These are phyloP conservation scores for Ophion obscuratus DNA, from an alignment of 2,888 invertebrate species.

Conservation along the genomic window DNA sequence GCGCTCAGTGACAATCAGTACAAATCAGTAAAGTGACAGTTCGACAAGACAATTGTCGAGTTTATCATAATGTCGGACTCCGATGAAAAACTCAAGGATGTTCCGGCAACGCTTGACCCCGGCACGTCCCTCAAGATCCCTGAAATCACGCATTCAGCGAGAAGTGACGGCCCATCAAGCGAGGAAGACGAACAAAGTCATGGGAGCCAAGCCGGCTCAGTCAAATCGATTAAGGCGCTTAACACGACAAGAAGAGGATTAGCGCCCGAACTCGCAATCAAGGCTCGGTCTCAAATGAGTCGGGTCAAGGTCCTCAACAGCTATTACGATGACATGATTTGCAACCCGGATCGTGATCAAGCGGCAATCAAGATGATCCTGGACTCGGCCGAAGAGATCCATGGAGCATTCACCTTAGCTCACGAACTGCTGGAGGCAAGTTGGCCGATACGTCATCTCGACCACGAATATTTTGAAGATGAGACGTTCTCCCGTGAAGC, in stretches of 20 bases:
- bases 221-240: background rate
- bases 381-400: background rate
- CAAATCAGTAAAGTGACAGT: too few species aligned
- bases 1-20: too few species aligned
- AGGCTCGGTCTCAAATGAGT: background rate
- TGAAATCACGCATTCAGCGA: too few species aligned
- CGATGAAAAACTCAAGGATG: too few species aligned
- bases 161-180: background rate
- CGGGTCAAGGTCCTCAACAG: background rate
- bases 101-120: too few species aligned
- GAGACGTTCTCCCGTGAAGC: background rate
- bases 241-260: background rate
- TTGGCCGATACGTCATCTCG: background rate
- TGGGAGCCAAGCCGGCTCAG: background rate
- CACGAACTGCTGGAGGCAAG: background rate
- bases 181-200: background rate
- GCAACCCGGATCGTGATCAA: background rate
- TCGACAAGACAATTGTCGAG: too few species aligned
- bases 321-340: background rate
- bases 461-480: background rate
- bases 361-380: background rate
- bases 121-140: too few species aligned
- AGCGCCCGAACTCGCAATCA: background rate
- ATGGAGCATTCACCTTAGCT: background rate
- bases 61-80: too few species aligned